Percentiles rank a stretch among this genome's conserved stretches.
Evolutionary conservation across 2,797 vertebrate species (phyloP).

Genomic region (Sebastes dallii): DNA sequence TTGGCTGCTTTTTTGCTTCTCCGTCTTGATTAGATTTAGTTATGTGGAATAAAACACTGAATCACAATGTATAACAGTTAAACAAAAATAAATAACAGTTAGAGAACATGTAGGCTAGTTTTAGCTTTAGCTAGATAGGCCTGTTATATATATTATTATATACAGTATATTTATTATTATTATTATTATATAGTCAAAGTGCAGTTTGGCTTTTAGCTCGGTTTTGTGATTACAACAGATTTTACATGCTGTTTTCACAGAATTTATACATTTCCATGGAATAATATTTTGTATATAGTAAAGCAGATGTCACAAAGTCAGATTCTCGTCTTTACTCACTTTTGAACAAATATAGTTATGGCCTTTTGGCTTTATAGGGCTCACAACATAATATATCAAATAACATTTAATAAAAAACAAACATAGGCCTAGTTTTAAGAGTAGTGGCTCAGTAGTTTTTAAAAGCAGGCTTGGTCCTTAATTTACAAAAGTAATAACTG

Average conservation of each 20-base stretch:
- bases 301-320: background rate
- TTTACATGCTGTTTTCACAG: background rate
- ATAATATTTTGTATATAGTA: background rate
- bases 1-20: background rate
- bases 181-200: too few relatives aligned
- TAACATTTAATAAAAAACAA: background rate
- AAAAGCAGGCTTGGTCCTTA: accelerated
- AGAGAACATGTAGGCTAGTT: background rate
- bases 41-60: background rate
- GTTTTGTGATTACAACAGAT: background rate
- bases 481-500: background rate
- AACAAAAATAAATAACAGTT: background rate
- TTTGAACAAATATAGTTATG: background rate
- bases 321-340: background rate
- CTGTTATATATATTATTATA: too few relatives aligned
- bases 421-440: background rate
- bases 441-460: background rate
- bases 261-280: background rate
- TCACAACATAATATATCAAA: background rate
- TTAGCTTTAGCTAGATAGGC: background rate
- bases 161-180: too few relatives aligned
- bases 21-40: background rate
- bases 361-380: background rate
- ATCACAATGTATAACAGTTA: background rate
- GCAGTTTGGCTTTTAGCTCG: too few relatives aligned